Evolutionary conservation across 2,113 vertebrate genomes (phyloP).

Genomic region (Myiopsitta monachus): DNA sequence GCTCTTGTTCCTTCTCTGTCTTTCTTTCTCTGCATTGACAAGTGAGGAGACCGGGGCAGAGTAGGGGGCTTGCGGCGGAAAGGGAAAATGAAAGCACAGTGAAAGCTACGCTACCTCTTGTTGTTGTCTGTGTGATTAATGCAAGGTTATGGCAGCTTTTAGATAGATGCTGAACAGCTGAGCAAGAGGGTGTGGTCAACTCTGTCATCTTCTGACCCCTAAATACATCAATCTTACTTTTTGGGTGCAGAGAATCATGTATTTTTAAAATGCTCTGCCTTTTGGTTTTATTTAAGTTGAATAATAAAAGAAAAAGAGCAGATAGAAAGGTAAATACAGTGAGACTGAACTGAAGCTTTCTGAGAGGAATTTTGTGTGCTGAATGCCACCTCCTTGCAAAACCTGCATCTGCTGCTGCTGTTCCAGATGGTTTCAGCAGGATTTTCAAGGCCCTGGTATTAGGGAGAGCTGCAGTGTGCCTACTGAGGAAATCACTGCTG

Average conservation of each 20-base stretch:
- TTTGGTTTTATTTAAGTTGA: neutral
- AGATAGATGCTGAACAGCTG: neutral
- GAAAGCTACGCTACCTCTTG: neutral
- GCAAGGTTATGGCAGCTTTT: neutral
- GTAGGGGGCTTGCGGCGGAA: neutral
- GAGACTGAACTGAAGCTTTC: neutral
- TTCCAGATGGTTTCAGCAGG: neutral
- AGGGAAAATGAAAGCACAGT: neutral
- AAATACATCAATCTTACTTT: neutral
- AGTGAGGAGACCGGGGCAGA: neutral
- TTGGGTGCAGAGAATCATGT: accelerated
- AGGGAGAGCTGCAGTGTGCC: neutral
- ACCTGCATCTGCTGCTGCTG: neutral
- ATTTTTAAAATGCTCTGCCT: neutral
- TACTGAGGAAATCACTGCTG: neutral
- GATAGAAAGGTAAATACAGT: neutral
- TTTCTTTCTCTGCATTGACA: neutral
- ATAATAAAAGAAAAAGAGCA: neutral
- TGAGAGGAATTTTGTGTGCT: neutral
- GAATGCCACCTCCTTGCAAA: neutral
- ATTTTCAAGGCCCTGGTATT: neutral
- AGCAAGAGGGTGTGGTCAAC: neutral
- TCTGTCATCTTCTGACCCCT: neutral
- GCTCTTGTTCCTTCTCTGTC: neutral
- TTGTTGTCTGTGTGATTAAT: neutral